Evolutionary conservation across 2,797 vertebrate genomes (phyloP).

Genomic region (Schizopygopsis malacanthus): DNA sequence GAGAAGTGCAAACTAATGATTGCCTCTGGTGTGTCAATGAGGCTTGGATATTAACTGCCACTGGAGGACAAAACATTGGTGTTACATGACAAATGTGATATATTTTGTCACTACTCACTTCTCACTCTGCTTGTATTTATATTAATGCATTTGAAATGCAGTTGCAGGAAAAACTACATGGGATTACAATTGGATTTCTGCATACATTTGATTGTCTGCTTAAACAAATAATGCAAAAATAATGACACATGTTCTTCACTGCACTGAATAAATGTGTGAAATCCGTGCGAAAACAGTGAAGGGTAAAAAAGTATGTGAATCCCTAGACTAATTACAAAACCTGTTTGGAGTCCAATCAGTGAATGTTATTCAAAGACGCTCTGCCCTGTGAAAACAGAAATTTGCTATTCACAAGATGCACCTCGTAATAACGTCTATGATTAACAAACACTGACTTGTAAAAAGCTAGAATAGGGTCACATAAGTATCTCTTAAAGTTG

Average conservation of each 20-base stretch:
- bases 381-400: neutral
- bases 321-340: neutral
- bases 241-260: neutral
- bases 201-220: neutral
- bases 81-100: constrained; percentile 35
- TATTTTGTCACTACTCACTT: constrained; percentile 10
- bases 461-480: neutral
- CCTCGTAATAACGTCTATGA: neutral
- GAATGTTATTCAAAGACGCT: neutral
- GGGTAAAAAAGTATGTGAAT: neutral
- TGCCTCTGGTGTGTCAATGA: constrained; percentile 27
- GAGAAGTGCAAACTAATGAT: constrained; percentile 39
- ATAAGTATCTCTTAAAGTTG: neutral
- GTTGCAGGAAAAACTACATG: neutral
- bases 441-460: neutral
- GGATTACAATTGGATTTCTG: neutral
- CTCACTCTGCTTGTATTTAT: constrained; percentile 15
- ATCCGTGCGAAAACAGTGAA: neutral
- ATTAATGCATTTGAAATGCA: neutral
- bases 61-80: constrained; percentile 18
- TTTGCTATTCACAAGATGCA: neutral
- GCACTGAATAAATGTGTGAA: neutral
- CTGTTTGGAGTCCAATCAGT: neutral
- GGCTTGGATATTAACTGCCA: constrained; percentile 30
- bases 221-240: neutral